Conservation (phyloP, 2,888 invertebrate genomes). For the Oscheius sp. region DNA sequence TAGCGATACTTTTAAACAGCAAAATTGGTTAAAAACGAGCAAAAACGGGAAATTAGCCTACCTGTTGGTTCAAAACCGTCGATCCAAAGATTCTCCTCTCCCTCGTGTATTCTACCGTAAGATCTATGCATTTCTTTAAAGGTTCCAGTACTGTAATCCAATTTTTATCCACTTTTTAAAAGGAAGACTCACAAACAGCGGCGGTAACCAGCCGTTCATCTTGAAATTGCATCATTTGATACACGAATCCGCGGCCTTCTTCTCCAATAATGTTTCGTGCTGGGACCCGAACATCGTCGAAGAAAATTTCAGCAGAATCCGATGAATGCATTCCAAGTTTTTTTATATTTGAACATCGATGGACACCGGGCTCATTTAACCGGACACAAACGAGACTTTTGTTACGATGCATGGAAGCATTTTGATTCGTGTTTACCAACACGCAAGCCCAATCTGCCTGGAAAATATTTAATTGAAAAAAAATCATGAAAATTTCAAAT, state of each 20-base stretch:
- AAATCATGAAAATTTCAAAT: no score
- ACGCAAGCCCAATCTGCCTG: constrained; percentile 79
- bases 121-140: constrained; percentile 74
- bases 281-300: constrained; percentile 77
- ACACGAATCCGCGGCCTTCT: constrained; percentile 76
- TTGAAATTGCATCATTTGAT: constrained; percentile 79
- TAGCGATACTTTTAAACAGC: no score
- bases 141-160: constrained; percentile 70
- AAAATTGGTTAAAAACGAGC: no score
- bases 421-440: constrained; percentile 76
- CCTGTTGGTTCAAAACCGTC: constrained; percentile 73
- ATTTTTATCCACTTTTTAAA: neutral
- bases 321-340: constrained; percentile 77
- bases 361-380: constrained; percentile 61
- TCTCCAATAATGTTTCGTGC: constrained; percentile 77
- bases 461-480: neutral
- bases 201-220: constrained; percentile 76
- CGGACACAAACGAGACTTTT: constrained; percentile 78
- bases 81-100: constrained; percentile 76
- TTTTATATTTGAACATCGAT: constrained; percentile 74
- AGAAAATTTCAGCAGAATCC: constrained; percentile 77
- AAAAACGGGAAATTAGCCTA: neutral
- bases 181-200: constrained; percentile 58
- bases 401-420: constrained; percentile 75
- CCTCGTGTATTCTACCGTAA: constrained; percentile 77